Percentiles rank a stretch among this genome's conserved stretches.
Evolutionary conservation across 2,797 vertebrate genomes (phyloP).

Genomic region (Pseudocheirus occidentalis): DNA sequence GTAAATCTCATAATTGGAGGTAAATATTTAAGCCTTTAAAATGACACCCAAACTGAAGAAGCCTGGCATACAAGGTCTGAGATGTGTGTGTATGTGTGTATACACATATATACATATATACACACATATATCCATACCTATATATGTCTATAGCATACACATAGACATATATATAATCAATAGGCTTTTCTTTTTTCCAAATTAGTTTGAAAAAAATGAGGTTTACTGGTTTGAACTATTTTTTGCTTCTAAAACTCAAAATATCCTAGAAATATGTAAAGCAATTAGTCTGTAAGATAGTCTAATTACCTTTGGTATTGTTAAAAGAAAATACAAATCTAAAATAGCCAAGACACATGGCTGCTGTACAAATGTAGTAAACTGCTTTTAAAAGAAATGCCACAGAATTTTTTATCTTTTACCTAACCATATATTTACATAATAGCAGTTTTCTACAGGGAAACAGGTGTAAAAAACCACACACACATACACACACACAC

Average conservation of each 20-base stretch:
- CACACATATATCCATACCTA: not conserved
- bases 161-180: slow-evolving; percentile 63
- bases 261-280: slow-evolving; percentile 82
- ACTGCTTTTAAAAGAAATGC: slow-evolving; percentile 83
- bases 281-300: slow-evolving; percentile 75
- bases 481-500: slow-evolving; percentile 2
- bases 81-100: slow-evolving; percentile 73
- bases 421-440: slow-evolving; percentile 88
- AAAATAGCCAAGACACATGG: slow-evolving; percentile 81
- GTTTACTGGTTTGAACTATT: slow-evolving; percentile 69
- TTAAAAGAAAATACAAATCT: slow-evolving; percentile 77
- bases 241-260: slow-evolving; percentile 70
- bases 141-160: not conserved
- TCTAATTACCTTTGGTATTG: slow-evolving; percentile 79
- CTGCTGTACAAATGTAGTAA: slow-evolving; percentile 83
- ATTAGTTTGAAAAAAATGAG: slow-evolving; percentile 78
- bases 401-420: slow-evolving; percentile 77
- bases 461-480: slow-evolving; percentile 81
- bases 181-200: slow-evolving; percentile 75
- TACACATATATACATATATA: slow-evolving; percentile 48
- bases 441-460: slow-evolving; percentile 81
- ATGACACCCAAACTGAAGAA: slow-evolving; percentile 76
- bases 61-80: slow-evolving; percentile 77
- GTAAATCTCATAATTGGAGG: slow-evolving; percentile 67
- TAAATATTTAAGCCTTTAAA: slow-evolving; percentile 76